Evolutionary conservation across 1,140 invertebrate species (phyloP).

Genomic region (Stegodyphus dumicola): DNA sequence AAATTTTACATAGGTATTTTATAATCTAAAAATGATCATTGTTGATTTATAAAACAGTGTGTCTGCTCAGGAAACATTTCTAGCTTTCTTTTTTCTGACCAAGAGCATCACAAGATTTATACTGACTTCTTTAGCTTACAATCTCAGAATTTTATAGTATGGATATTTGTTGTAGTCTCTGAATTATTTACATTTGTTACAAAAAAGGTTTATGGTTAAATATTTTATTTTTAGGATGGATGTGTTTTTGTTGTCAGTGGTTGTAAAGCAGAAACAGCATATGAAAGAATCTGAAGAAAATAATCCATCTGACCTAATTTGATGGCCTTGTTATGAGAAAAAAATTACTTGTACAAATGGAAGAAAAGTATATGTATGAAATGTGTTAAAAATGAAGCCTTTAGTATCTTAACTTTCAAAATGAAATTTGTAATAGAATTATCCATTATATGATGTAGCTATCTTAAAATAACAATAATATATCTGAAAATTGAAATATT

Average conservation of each 20-base stretch:
- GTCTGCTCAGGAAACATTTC: background rate
- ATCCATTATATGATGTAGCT: too few species aligned
- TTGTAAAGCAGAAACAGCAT: constrained; percentile 56
- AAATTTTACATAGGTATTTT: too few species aligned
- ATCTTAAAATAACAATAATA: too few species aligned
- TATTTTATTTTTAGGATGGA: constrained; percentile 58
- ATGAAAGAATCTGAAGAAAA: constrained; percentile 53
- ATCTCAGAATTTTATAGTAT: background rate
- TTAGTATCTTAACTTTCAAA: too few species aligned
- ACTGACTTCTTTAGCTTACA: background rate
- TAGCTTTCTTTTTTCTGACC: background rate
- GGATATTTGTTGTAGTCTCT: background rate
- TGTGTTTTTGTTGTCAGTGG: constrained; percentile 61
- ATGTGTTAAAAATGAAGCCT: too few species aligned
- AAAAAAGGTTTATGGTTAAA: background rate
- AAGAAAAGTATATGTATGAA: too few species aligned
- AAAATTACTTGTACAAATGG: too few species aligned
- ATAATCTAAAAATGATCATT: too few species aligned
- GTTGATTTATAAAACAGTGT: background rate
- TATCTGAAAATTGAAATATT: too few species aligned
- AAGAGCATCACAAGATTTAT: background rate
- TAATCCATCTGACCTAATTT: too few species aligned
- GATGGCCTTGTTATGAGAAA: too few species aligned
- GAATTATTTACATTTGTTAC: background rate
- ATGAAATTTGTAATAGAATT: too few species aligned